Conservation (phyloP, 2,888 invertebrate species). For the Xestia ashworthii region DNA sequence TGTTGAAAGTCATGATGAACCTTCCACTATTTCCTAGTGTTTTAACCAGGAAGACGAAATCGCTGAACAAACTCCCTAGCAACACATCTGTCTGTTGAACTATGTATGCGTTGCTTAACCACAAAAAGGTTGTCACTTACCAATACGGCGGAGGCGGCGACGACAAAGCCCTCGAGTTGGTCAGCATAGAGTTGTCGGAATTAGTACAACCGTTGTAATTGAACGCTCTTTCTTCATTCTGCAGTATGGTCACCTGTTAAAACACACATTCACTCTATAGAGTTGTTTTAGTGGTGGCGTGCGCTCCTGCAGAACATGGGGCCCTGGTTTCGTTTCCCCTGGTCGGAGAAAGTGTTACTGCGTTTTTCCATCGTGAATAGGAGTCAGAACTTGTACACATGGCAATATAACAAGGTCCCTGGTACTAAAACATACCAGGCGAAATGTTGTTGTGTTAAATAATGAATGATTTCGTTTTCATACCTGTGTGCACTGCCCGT, state of each 20-base stretch:
- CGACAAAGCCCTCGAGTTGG: constrained; percentile 73
- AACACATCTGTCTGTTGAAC: neutral
- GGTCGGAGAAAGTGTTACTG: neutral
- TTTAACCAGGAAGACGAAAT: neutral
- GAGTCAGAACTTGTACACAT: neutral
- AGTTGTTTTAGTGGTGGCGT: neutral
- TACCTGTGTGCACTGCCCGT: constrained; percentile 98
- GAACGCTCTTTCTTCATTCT: constrained; percentile 84
- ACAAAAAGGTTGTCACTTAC: constrained; percentile 66
- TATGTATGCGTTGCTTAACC: neutral
- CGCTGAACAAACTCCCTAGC: neutral
- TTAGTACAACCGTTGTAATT: constrained; percentile 84
- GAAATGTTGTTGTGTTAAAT: neutral
- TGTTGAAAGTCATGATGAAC: neutral
- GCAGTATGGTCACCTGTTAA: constrained; percentile 84
- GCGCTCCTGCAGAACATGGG: neutral
- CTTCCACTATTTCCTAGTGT: neutral
- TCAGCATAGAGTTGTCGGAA: constrained; percentile 81
- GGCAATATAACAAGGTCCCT: neutral
- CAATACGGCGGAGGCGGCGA: constrained; percentile 85
- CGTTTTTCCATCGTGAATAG: neutral
- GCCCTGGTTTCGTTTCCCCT: neutral
- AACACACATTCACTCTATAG: constrained; percentile 5
- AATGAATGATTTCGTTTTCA: neutral
- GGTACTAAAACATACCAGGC: neutral